Evolutionary conservation across 2,888 invertebrate species (phyloP), one percentile per base, ranked within the genome.

Genomic region (Megamerina dolium): DNA sequence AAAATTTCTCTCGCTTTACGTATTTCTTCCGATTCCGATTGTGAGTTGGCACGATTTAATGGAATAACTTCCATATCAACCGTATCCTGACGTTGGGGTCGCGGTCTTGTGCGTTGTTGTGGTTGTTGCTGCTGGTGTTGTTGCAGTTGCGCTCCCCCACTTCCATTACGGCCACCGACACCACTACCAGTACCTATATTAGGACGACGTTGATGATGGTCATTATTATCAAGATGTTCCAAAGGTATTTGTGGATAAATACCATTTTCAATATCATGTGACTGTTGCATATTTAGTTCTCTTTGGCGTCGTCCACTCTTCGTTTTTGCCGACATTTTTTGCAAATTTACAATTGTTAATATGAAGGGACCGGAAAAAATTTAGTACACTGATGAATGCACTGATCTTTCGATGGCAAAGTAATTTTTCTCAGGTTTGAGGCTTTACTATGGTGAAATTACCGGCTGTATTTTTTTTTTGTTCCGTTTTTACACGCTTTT

Each of bases 61-160:
- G 65, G 65, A 40, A 68, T 61, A 41, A 59, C 66, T 40, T 68
- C 65, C 67, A 65, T 64, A 23, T 65, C 64, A 3, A 65, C 53
- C 23, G 64, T 66, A 38, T 65, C 64, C 50, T 67, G 64, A 1
- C 67, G 63, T 40, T 51, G 46, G 4, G 67, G 57, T 26, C 54
- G 60, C 16, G 65, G 64, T 1, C 63, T 54, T n/a, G 50, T 41
- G 14, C 33, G 33, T 10, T 53, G 53, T 4, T 58, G 60, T 14
- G 58, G 34, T 31, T 30, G 36, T 10, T 4, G 6, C 16, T 14
- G 3, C 13, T 36, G 35, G 8, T 14, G 26, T n/a, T n/a, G n/a
- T n/a, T n/a, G n/a, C n/a, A n/a, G n/a, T n/a, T n/a, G n/a, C n/a
- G n/a, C n/a, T n/a, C n/a, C n/a, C n/a, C n/a, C n/a, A n/a, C n/a